These are phyloP conservation scores for Cottoperca gobio DNA, from an alignment of 2,797 vertebrate species.

Conservation along the genomic window DNA sequence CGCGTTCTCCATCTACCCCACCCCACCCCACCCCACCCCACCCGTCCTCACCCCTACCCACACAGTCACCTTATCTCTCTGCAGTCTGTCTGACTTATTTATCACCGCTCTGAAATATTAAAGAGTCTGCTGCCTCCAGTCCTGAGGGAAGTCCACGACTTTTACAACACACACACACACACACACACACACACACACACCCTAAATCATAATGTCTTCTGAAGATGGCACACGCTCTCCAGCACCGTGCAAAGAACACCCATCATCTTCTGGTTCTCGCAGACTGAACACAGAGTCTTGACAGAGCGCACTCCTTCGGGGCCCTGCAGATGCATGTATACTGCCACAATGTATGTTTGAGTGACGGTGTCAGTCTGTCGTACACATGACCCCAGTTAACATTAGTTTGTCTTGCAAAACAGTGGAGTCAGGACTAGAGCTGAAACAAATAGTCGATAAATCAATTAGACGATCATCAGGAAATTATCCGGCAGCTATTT, in stretches of 20 bases:
- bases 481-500: background rate
- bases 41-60: constrained; percentile 32
- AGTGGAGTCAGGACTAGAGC: constrained; percentile 1
- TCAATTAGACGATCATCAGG: background rate
- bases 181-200: background rate
- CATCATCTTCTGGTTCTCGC: background rate
- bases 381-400: constrained; percentile 17
- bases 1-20: constrained; percentile 15
- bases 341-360: constrained; percentile 35
- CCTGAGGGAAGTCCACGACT: constrained; percentile 65
- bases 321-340: constrained; percentile 22
- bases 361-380: background rate
- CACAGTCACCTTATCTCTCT: constrained; percentile 82
- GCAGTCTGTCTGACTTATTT: constrained; percentile 83
- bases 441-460: background rate
- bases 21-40: background rate
- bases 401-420: constrained; percentile 5
- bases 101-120: constrained; percentile 83
- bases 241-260: constrained; percentile 6
- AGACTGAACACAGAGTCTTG: constrained; percentile 11
- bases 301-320: constrained; percentile 31
- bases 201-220: constrained; percentile 30
- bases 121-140: constrained; percentile 74
- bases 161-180: constrained; percentile 42
- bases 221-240: constrained; percentile 21